Base-by-base conservation (phyloP, 64 coral and sea anemone genomes). In the Astreopora myriophthalma region DNA sequence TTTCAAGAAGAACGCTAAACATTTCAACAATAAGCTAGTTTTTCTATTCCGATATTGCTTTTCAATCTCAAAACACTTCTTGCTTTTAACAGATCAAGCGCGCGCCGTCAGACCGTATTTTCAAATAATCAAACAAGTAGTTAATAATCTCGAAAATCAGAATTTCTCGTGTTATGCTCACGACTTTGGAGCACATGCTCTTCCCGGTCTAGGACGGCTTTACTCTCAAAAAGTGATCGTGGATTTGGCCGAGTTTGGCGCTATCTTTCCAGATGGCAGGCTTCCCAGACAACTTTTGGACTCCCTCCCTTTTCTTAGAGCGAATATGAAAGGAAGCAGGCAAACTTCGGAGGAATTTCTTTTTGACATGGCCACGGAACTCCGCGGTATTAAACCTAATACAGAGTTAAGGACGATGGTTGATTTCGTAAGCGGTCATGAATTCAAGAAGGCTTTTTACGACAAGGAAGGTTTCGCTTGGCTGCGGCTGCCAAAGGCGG, bases 31-130 rank as follows among this genome's bases (percentile, higher is more conserved):
- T 14, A 44, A 35, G 16, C 36, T 92, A 8, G 16, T 22, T 27
- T 86, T 92, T 63, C 58, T 92, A 5, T 48, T 92, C 2, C 22
- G 42, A 35, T 92, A 92, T 58, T 85, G 79, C 36, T 57, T 38
- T 26, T 48, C 34, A 12, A 61, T 75, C n/a, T 92, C 90, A 12
- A 73, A 86, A 31, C 25, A 65, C 38, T 55, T 64, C 19, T 34
- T 92, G 1, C 69, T 75, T 74, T 11, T 92, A 24, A 64, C 68
- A 1, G 90, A 86, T 42, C 46, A 86, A 48, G 66, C 71, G 31
- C 72, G 70, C 1, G 40, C 80, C 20, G 10, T 63, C 5, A 72
- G 19, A 25, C 82, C 79, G 0, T 92, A 75, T 86, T 58, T 86
- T 19, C 51, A 80, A 44, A 52, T 46, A 4, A 86, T 92, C 8